Percentiles rank a stretch among this genome's conserved stretches.
Evolutionary conservation across 2,797 vertebrate genomes (phyloP).

Genomic region (Eulemur rubriventer): DNA sequence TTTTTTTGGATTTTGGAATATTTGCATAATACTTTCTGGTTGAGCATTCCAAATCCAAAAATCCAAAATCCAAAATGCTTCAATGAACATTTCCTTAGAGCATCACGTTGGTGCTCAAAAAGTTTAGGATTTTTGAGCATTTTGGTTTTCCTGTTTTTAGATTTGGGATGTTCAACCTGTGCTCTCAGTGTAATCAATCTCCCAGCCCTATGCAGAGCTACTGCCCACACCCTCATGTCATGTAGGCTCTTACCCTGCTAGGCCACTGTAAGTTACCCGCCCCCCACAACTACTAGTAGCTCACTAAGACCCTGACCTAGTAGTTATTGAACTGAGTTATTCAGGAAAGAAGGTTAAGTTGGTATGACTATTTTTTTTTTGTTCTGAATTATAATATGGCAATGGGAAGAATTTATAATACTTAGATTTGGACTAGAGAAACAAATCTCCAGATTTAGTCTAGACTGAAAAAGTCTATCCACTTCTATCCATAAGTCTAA

Average conservation of each 20-base stretch:
- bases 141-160: not conserved
- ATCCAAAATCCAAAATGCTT: not conserved
- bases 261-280: too few species aligned
- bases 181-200: not conserved
- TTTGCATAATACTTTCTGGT: not conserved
- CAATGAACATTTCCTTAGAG: not conserved
- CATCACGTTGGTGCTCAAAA: not conserved
- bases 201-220: not conserved
- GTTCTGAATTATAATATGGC: not conserved
- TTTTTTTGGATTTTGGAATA: not conserved
- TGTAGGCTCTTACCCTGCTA: not conserved
- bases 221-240: accelerated
- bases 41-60: not conserved
- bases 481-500: not conserved
- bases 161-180: not conserved
- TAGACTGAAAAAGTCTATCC: not conserved
- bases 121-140: not conserved
- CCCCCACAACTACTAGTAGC: too few species aligned
- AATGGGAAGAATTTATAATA: constrained; percentile 13
- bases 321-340: not conserved
- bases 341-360: not conserved
- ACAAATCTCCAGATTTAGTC: not conserved
- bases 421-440: not conserved
- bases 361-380: not conserved
- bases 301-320: not conserved